These are phyloP conservation scores for Galagoides demidoff DNA, from an alignment of 2,797 vertebrate species.

Conservation along the genomic window DNA sequence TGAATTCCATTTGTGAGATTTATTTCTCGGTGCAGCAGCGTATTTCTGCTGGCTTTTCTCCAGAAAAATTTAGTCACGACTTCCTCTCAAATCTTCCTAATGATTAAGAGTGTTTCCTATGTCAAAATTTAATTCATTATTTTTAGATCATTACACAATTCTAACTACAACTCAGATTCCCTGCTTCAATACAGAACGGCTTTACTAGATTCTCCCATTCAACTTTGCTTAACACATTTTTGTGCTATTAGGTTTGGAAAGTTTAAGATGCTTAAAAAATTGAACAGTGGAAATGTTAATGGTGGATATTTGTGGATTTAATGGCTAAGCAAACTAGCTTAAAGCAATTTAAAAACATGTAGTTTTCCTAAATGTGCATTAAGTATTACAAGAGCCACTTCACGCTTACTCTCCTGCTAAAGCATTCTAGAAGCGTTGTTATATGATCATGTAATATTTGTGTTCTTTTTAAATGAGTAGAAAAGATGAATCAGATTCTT, in stretches of 20 bases:
- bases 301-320: not conserved
- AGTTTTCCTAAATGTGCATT: not conserved
- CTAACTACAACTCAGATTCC: not conserved
- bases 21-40: not conserved
- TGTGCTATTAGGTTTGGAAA: not conserved
- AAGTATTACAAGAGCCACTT: not conserved
- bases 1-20: not conserved
- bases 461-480: slow-evolving; percentile 8
- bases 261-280: not conserved
- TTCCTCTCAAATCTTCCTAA: not conserved
- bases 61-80: not conserved
- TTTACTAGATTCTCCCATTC: not conserved
- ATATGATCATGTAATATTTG: not conserved
- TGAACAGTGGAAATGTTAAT: not conserved
- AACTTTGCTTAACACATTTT: not conserved
- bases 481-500: not conserved
- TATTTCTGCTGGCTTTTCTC: not conserved
- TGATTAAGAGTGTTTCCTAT: not conserved
- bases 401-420: not conserved
- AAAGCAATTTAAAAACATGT: not conserved
- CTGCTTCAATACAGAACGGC: not conserved
- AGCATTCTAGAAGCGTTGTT: not conserved
- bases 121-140: not conserved
- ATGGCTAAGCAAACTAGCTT: not conserved
- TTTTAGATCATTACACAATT: not conserved